Conservation (phyloP, 30 jellyfish, hydroid and myxozoan genomes). For the Hydractinia symbiolongicarpus region DNA sequence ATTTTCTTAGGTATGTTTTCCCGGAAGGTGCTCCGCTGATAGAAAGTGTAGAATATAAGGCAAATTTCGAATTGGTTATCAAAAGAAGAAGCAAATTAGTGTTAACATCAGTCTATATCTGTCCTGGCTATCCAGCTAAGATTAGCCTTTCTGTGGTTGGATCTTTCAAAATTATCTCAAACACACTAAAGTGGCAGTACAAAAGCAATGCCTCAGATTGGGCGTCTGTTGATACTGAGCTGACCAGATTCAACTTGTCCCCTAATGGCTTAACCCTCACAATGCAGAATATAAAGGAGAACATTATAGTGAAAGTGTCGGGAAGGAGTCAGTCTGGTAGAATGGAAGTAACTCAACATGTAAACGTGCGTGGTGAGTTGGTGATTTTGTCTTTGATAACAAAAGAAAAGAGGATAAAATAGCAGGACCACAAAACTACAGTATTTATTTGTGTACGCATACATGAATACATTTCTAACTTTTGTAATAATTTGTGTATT, state of each 20-base stretch:
- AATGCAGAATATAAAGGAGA: background rate
- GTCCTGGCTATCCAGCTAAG: slow-evolving; percentile 20
- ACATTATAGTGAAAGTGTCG: background rate
- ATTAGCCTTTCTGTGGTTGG: slow-evolving; percentile 2
- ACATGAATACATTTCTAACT: no score
- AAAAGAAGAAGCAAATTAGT: background rate
- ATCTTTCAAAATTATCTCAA: background rate
- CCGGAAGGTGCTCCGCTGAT: slow-evolving; percentile 14
- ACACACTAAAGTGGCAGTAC: slow-evolving; percentile 10
- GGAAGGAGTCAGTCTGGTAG: slow-evolving; percentile 4
- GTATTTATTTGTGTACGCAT: no score
- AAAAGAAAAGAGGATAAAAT: no score
- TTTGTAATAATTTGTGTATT: no score
- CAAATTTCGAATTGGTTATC: background rate
- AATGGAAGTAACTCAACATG: background rate
- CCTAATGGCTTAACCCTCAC: background rate
- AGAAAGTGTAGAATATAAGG: background rate
- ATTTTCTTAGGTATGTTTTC: slow-evolving; percentile 4
- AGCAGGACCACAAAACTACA: no score
- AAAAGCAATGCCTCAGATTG: background rate
- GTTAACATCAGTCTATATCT: background rate
- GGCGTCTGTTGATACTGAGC: background rate
- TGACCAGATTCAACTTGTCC: background rate
- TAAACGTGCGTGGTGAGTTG: background rate
- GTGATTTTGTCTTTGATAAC: no score